Base-by-base conservation (phyloP, 2,797 vertebrate genomes). In the Lates japonicus region DNA sequence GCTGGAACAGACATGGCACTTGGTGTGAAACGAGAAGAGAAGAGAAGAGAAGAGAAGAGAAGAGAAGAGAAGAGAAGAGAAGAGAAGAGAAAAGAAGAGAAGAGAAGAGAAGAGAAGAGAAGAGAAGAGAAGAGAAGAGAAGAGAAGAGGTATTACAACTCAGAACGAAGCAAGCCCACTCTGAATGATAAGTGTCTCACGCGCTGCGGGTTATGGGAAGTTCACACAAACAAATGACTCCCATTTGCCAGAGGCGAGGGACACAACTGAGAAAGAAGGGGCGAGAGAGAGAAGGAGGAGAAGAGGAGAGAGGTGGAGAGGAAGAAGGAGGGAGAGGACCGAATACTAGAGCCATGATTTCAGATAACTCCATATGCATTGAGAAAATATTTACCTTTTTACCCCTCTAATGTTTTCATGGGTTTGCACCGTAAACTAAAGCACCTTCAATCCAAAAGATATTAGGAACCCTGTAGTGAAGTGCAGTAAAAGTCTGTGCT, bases 161-260 rank as follows among this genome's bases (percentile, higher is more conserved):
- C 78, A 44, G 90, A 88, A 92, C 88, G 87, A 82, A 81, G 85
- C 92, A 85, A 92, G 89, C 79, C 93, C 90, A 92, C 92, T 92
- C 94, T 90, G 93, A 94, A 95, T 95, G 95, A 96, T 96, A 95
- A 95, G 95, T 96, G 95, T 95, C 95, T 95, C 86, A 80, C 89
- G 88, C 88, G 81, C 92, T 82, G 91, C 89, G 89, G 95, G 95
- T 96, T 96, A 96, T 90, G 92, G 92, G 94, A 95, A 96, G 95
- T 96, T 96, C 95, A 95, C 92, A 90, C 92, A 94, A 95, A 96
- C 95, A 95, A 95, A 96, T 95, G 94, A 95, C 94, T 94, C 92
- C 94, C 93, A 96, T 96, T 96, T 95, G 96, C 96, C 96, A 96
- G 96, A 93, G 92, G 93, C 90, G 91, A 93, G 92, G 90, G 93